Evolutionary conservation across 2,797 vertebrate genomes (phyloP), one percentile per base, ranked within the genome.

Genomic region (Lutjanus campechanus): DNA sequence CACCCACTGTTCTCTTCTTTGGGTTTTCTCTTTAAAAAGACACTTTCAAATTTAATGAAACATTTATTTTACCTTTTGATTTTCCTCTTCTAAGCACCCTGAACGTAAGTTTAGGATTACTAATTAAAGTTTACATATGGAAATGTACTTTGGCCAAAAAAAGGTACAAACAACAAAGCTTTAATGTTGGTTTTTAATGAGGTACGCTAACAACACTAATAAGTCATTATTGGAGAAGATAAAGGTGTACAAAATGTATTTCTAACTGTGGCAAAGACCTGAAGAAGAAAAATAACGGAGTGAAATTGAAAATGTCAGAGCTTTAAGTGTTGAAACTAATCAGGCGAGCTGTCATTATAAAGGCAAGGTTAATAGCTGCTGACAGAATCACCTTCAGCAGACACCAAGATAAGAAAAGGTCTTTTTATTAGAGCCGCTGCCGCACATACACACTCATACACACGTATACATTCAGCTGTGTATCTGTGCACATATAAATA

Each of bases 331-430:
- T 81, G 79, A 84, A 83, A 95, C 96, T 98, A 97, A 98, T 98
- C 97, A 96, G 97, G 91, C 91, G 90, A 95, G 95, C 95, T 96
- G 89, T 96, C 96, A 95, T 97, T 96, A 96, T 88, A 87, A 96
- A 96, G 84, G 94, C 95, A 96, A 96, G 97, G 97, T 98, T 98
- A 98, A 97, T 97, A 96, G 95, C 79, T 88, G 93, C 95, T 95
- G 97, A 96, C 96, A 96, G 96, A 95, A 96, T 92, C 95, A 94
- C 95, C 95, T 96, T 94, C 94, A 96, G 95, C 96, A 96, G 94
- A 92, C 95, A 95, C 96, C 95, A 93, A 96, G 97, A 98, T 98
- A 98, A 98, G 94, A 93, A 88, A 91, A 88, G 87, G 71, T 75
- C 67, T 81, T 88, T 90, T 92, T 91, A 90, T 90, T 87, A 87